Base-by-base conservation (phyloP, 2,888 invertebrate species). In the Eurytoma californica region DNA sequence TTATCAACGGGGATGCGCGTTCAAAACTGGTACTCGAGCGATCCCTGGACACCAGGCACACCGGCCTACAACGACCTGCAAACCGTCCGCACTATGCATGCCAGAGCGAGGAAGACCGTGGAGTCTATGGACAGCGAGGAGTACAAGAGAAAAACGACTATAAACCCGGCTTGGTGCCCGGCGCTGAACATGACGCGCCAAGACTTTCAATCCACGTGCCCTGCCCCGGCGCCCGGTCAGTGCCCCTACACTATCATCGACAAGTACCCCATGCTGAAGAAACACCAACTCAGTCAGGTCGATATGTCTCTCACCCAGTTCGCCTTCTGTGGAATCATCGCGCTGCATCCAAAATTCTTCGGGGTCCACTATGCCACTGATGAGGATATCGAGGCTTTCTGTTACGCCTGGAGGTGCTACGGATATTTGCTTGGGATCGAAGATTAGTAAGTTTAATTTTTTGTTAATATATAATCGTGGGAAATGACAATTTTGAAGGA, bases 251-350 rank as follows among this genome's bases (percentile, higher is more conserved):
- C 39, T 0, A 49, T 77, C 0, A 2, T 72, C 7, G 30, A 58
- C 20, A 47, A 79, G 3, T n/a, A 60, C 13, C 55, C 49, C 0
- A 13, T 39, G 12, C 3, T 67, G 3, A 72, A 4, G 28, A 55
- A 20, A 61, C 79, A 7, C 70, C 68, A 28, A 39, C 76, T 93
- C 4, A 91, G 90, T 76, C 93, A 93, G 83, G 88, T 89, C 51
- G 92, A 92, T 81, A 92, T 93, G 93, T 86, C 90, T 0, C 63
- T 90, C 3, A 92, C 92, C 0, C 92, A 92, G 83, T 91, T 91
- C 83, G 92, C 91, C 0, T 92, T 93, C 83, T 86, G 92, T 39
- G 92, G 92, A 0, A 82, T 91, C 9, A 81, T 91, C 0, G 83
- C 92, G 9, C 85, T 92, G 76, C 91, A 91, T 76, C 92, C 92